These are phyloP conservation scores for Tipula lateralis DNA, from an alignment of 2,888 invertebrate species.

Conservation along the genomic window DNA sequence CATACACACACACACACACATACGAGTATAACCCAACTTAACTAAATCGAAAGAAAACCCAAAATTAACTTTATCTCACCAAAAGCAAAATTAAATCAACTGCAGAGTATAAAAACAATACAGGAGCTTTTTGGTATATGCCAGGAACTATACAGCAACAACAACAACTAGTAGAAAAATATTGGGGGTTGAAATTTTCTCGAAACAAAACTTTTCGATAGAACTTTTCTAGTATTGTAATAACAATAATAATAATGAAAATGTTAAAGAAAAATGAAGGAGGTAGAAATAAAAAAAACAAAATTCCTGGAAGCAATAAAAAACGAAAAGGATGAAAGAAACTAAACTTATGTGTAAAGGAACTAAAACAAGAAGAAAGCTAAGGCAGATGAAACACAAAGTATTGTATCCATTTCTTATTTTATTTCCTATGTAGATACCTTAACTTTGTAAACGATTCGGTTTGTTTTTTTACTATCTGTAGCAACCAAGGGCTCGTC, in stretches of 20 bases:
- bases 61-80: constrained; percentile 24
- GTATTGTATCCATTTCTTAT: background rate
- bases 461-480: no score
- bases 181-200: background rate
- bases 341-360: background rate
- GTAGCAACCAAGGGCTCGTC: no score
- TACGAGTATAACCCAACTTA: background rate
- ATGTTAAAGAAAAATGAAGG: background rate
- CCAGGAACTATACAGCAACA: background rate
- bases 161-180: background rate
- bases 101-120: background rate
- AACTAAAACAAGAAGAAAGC: background rate
- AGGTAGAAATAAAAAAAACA: background rate
- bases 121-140: background rate
- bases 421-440: no score
- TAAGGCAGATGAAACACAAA: background rate
- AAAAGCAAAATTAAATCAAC: constrained; percentile 24
- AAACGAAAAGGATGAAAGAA: background rate
- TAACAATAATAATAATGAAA: background rate
- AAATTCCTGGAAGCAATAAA: background rate
- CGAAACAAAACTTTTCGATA: background rate
- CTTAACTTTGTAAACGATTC: no score
- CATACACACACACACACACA: background rate
- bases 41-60: constrained; percentile 20
- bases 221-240: background rate